A percentile compares a stretch with the other conserved stretches of the same genome.
phyloP scores from a whole-genome alignment of 2,888 invertebrate genomes.

The Chironomus riparius region DNA sequence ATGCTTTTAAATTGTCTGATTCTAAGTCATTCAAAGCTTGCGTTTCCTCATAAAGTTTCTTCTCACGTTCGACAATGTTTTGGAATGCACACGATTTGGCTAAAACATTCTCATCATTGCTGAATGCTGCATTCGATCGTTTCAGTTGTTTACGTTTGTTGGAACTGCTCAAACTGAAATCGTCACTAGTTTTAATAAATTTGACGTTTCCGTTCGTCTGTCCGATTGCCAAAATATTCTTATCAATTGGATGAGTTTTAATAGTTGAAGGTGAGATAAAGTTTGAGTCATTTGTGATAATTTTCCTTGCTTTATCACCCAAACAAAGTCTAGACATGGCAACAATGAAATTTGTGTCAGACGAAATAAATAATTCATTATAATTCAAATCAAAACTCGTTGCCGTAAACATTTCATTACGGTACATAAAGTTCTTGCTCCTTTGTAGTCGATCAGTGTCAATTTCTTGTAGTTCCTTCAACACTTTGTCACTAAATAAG shows the following conservation, averaged over 20 bases:
- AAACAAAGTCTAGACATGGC: slow-evolving; percentile 37
- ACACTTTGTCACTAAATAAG: slow-evolving; percentile 38
- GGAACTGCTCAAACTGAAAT: neutral
- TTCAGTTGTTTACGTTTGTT: neutral
- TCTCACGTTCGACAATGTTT: slow-evolving; percentile 40
- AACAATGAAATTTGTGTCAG: slow-evolving; percentile 39
- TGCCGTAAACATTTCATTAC: slow-evolving; percentile 34
- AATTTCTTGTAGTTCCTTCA: slow-evolving; percentile 37
- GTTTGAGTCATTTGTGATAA: slow-evolving; percentile 31
- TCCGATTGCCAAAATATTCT: slow-evolving; percentile 36
- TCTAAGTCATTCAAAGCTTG: slow-evolving; percentile 28
- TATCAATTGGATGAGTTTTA: slow-evolving; percentile 36
- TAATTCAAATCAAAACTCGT: slow-evolving; percentile 37
- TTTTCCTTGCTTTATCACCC: slow-evolving; percentile 36
- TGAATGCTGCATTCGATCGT: neutral
- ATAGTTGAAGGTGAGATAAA: slow-evolving; percentile 37
- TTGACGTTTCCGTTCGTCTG: slow-evolving; percentile 39
- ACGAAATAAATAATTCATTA: slow-evolving; percentile 35
- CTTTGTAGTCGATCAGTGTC: slow-evolving; percentile 27
- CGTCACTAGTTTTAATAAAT: slow-evolving; percentile 33
- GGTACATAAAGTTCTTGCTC: slow-evolving; percentile 29
- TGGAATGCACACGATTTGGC: slow-evolving; percentile 42
- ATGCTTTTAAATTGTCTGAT: slow-evolving; percentile 20
- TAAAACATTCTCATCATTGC: slow-evolving; percentile 30
- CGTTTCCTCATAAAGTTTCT: slow-evolving; percentile 32